Conservation (phyloP, 2,888 invertebrate genomes). For the Tipula vernalis region DNA sequence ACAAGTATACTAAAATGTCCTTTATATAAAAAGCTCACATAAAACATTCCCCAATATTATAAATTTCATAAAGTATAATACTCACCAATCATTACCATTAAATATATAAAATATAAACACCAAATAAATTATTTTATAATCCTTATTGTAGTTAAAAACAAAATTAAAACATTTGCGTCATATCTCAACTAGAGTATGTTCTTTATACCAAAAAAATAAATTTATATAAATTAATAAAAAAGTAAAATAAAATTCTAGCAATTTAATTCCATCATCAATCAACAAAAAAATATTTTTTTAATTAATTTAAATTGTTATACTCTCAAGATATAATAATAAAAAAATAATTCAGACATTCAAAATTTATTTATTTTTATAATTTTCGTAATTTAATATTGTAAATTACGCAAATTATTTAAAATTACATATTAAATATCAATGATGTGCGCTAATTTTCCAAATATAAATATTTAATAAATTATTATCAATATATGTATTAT, state of each 20-base stretch:
- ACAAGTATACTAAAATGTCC: neutral
- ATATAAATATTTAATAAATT: neutral
- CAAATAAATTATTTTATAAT: neutral
- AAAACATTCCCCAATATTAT: neutral
- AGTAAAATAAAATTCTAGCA: neutral
- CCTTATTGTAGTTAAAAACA: neutral
- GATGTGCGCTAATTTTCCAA: neutral
- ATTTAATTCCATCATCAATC: neutral
- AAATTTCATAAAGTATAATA: neutral
- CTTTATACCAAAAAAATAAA: no score
- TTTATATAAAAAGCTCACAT: neutral
- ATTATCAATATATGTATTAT: neutral
- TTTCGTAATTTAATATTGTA: neutral
- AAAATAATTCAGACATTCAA: neutral
- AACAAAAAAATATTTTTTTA: neutral
- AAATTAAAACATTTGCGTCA: neutral
- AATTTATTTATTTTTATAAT: neutral
- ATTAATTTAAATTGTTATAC: neutral
- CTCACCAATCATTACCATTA: neutral
- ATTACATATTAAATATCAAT: neutral
- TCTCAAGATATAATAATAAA: neutral
- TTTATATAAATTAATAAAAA: no score
- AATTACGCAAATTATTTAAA: neutral
- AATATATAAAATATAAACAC: neutral
- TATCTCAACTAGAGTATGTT: neutral